Evolutionary conservation across 2,888 invertebrate species (phyloP).

Genomic region (Hesperia comma): DNA sequence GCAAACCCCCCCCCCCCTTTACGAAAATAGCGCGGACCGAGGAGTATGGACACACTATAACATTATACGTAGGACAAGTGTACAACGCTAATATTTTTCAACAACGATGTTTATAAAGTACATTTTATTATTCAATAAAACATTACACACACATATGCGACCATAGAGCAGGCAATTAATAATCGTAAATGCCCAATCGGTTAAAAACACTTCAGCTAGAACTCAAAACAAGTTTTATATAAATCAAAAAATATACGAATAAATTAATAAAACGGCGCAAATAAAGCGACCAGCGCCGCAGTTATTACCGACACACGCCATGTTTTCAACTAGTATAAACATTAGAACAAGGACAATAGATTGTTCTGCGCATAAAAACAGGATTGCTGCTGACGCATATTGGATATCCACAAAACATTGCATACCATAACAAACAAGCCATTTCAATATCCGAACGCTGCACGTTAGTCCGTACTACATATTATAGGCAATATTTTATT

Average conservation of each 20-base stretch:
- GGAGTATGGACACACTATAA: too few relatives aligned
- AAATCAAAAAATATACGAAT: slow-evolving; percentile 9
- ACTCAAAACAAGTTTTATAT: neutral
- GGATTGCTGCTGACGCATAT: slow-evolving; percentile 20
- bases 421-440: slow-evolving; percentile 19
- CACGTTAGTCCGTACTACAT: slow-evolving; percentile 11
- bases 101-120: too few relatives aligned
- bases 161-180: too few relatives aligned
- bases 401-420: slow-evolving; percentile 18
- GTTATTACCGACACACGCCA: slow-evolving; percentile 31
- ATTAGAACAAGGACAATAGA: slow-evolving; percentile 26
- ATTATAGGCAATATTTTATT: slow-evolving; percentile 3
- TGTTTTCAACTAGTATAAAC: slow-evolving; percentile 30
- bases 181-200: too few relatives aligned
- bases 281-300: slow-evolving; percentile 19
- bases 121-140: too few relatives aligned
- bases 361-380: slow-evolving; percentile 20
- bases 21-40: too few relatives aligned
- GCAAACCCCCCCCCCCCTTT: too few relatives aligned
- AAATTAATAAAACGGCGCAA: slow-evolving; percentile 17
- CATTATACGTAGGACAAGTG: too few relatives aligned
- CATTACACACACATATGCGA: too few relatives aligned
- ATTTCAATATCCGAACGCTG: slow-evolving; percentile 6
- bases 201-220: too few relatives aligned
- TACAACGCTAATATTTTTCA: too few relatives aligned